Percentiles rank a stretch among this genome's conserved stretches.
Conservation (phyloP, 2,113 vertebrate species). For the Ictidomys tridecemlineatus region DNA sequence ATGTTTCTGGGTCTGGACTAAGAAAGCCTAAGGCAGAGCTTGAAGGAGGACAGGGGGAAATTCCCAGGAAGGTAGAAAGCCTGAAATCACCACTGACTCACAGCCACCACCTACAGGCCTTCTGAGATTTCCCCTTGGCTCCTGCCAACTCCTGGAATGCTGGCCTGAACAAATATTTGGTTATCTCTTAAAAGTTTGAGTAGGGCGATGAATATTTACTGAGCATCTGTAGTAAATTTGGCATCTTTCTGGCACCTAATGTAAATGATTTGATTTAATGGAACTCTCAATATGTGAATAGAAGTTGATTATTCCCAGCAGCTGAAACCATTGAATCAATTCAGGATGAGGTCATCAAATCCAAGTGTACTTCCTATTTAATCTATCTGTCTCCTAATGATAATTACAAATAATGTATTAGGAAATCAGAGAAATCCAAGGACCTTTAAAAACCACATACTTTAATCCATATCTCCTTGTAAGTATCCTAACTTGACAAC, state of each 20-base stretch:
- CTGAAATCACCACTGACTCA: neutral
- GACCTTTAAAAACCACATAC: neutral
- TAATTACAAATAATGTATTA: neutral
- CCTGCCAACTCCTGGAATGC: neutral
- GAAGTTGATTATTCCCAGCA: neutral
- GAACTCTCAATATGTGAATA: neutral
- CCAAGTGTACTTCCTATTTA: neutral
- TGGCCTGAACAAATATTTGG: neutral
- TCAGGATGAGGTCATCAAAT: neutral
- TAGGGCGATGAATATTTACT: neutral
- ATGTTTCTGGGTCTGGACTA: neutral
- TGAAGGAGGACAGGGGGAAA: neutral
- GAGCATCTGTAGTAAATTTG: neutral
- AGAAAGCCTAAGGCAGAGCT: neutral
- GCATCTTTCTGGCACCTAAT: neutral
- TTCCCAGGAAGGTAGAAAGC: slow-evolving; percentile 2
- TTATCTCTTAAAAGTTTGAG: neutral
- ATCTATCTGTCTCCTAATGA: neutral
- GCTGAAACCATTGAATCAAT: neutral
- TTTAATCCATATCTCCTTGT: neutral
- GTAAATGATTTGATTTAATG: neutral
- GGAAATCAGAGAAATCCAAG: neutral
- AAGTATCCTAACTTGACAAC: neutral
- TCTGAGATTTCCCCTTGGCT: neutral
- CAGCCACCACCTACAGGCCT: neutral